Evolutionary conservation across 2,888 invertebrate species (phyloP).

Genomic region (Paralinhomoeus sp.): DNA sequence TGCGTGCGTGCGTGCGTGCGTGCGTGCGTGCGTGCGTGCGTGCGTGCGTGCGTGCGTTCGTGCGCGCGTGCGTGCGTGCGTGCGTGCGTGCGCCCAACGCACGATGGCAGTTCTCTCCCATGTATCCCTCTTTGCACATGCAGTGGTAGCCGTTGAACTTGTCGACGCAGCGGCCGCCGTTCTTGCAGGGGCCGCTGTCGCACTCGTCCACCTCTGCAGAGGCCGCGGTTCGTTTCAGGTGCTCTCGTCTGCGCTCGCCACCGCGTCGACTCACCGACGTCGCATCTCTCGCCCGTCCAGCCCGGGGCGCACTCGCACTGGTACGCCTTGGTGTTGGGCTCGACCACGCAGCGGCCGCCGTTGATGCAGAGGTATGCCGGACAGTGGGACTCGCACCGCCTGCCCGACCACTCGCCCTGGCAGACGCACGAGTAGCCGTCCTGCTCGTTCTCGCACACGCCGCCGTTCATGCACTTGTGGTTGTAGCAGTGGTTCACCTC

Average conservation of each 20-base stretch:
- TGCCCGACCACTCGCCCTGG: conserved; percentile 1
- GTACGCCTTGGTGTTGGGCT: background rate
- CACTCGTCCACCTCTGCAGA: conserved; percentile 2
- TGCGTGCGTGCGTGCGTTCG: too few relatives aligned
- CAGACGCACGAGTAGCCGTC: conserved; percentile 1
- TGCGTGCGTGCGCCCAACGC: too few relatives aligned
- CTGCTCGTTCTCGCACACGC: conserved; percentile 1
- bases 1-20: too few relatives aligned
- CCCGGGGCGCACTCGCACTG: conserved; percentile 1
- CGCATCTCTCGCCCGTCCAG: conserved; percentile 1
- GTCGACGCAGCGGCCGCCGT: conserved; percentile 2
- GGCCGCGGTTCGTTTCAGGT: too few relatives aligned
- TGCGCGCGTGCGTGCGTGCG: too few relatives aligned
- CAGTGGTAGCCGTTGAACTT: conserved; percentile 9
- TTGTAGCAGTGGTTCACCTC: conserved; percentile 1
- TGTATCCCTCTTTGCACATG: conserved; percentile 19
- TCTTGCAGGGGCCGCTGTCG: background rate
- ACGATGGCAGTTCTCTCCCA: conserved; percentile 24
- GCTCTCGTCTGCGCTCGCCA: too few relatives aligned
- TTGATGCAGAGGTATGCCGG: conserved; percentile 3
- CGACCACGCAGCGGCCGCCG: conserved; percentile 2
- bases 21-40: too few relatives aligned
- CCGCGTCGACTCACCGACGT: too few relatives aligned
- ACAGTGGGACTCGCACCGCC: background rate
- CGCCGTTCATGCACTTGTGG: conserved; percentile 2